Evolutionary conservation across 1,140 invertebrate genomes (phyloP).

Genomic region (Zaprionus africanus): DNA sequence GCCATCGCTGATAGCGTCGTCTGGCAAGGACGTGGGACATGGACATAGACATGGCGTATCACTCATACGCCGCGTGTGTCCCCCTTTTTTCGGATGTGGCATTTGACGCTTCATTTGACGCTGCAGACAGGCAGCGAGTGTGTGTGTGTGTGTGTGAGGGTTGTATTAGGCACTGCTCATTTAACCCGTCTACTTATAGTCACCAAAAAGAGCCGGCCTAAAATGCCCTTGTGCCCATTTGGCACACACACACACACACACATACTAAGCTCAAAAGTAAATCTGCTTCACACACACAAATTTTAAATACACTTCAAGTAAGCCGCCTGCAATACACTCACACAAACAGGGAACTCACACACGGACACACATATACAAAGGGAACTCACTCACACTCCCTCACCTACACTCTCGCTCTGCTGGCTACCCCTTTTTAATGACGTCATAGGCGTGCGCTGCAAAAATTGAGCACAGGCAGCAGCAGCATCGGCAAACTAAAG

Average conservation of each 20-base stretch:
- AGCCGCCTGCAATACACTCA: constrained; percentile 43
- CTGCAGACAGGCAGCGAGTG: neutral
- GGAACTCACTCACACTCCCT: too few species aligned
- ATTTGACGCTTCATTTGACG: constrained; percentile 46
- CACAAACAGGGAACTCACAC: too few species aligned
- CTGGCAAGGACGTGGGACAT: neutral
- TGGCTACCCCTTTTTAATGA: constrained; percentile 56
- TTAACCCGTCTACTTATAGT: constrained; percentile 47
- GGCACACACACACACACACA: constrained; percentile 20
- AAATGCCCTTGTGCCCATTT: constrained; percentile 73
- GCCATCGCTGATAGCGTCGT: constrained; percentile 24
- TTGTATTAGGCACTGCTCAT: constrained; percentile 39
- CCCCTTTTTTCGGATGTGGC: constrained; percentile 7
- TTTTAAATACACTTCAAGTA: constrained; percentile 59
- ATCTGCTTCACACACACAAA: constrained; percentile 37
- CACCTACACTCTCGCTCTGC: neutral
- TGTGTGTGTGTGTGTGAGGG: constrained; percentile 4
- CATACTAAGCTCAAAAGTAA: constrained; percentile 51
- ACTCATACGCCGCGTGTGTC: constrained; percentile 38
- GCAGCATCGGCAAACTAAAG: constrained; percentile 12
- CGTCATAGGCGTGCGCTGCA: constrained; percentile 68
- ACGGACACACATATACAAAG: neutral
- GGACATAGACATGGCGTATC: constrained; percentile 13
- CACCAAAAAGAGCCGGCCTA: constrained; percentile 49
- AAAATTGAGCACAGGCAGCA: constrained; percentile 31